These are phyloP conservation scores for Intellagama lesueurii DNA, from an alignment of 2,797 vertebrate species.

Conservation along the genomic window DNA sequence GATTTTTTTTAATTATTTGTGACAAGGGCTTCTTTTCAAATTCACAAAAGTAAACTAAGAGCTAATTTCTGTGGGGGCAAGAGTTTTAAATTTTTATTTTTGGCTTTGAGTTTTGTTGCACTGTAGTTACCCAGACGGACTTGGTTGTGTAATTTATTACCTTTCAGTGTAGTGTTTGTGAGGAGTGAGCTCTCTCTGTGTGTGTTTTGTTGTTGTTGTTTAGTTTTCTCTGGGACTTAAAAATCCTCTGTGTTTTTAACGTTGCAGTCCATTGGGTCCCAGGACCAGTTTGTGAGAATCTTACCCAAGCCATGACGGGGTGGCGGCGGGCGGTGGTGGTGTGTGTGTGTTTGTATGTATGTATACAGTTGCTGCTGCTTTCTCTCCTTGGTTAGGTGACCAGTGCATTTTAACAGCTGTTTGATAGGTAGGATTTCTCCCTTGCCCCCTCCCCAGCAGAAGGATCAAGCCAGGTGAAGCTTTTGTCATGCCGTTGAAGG, in stretches of 20 bases:
- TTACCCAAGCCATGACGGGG: neutral
- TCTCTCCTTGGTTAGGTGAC: too few species aligned
- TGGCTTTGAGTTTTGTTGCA: neutral
- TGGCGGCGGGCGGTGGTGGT: too few species aligned
- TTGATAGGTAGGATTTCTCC: neutral
- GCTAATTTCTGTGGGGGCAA: neutral
- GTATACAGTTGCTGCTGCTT: neutral
- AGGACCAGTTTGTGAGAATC: neutral
- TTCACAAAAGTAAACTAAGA: neutral
- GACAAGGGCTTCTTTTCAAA: neutral
- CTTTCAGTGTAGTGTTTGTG: neutral
- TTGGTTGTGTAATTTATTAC: neutral
- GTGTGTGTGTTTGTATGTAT: neutral
- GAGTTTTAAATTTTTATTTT: neutral
- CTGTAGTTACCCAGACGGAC: neutral
- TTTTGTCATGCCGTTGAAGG: too few species aligned
- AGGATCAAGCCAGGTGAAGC: neutral
- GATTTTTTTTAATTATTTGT: neutral
- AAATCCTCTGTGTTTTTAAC: neutral
- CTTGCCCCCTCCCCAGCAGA: accelerated
- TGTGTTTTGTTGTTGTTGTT: neutral
- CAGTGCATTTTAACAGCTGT: neutral
- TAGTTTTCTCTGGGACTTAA: neutral
- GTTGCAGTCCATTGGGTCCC: neutral
- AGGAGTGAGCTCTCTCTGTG: neutral